Evolutionary conservation across 2,888 invertebrate species (phyloP), one percentile per base, ranked within the genome.

Genomic region (Sarcophaga rosellei): DNA sequence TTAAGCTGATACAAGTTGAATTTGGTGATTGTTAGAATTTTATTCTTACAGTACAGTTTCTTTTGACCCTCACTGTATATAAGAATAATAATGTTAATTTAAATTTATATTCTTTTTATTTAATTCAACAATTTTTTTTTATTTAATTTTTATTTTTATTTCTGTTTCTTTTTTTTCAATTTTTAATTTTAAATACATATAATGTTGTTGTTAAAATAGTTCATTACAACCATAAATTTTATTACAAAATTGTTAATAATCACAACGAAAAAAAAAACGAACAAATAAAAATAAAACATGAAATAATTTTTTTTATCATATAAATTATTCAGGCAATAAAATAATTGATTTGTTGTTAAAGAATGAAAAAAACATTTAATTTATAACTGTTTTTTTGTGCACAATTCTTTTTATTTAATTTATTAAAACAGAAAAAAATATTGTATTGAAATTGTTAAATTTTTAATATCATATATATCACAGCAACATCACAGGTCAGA

Each of bases 181-280:
- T 75, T 72, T 79, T 62, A 66, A 72, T 70, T 72, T 82, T 66
- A 35, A 81, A 35, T 35, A 35, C 6, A 25, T 23, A 3, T 25
- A 35, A 10, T 10, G 8, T 35, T 35, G 35, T 35, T 35, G 8
- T 35, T 35, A 35, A 10, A 35, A 79, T 75, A 77, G 82, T 82
- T 79, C 68, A 78, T 79, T 84, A 79, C 63, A 65, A 35, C 53
- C 53, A 79, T 84, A 74, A 79, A 79, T 84, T 84, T 78, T 69
- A 78, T 84, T 83, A 65, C 6, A 35, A 35, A 15, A 65, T 59
- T 74, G 25, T 59, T 47, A 70, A 57, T 44, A 57, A 76, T 17
- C 47, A 20, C n/a, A 45, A 44, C 21, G 63, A 23, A 44, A 23
- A 74, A 74, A 20, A 15, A n/a, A 47, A 17, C 53, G 1, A 53